phyloP scores from a whole-genome alignment of 2,113 vertebrate species.

The Tylochromis polylepis region DNA sequence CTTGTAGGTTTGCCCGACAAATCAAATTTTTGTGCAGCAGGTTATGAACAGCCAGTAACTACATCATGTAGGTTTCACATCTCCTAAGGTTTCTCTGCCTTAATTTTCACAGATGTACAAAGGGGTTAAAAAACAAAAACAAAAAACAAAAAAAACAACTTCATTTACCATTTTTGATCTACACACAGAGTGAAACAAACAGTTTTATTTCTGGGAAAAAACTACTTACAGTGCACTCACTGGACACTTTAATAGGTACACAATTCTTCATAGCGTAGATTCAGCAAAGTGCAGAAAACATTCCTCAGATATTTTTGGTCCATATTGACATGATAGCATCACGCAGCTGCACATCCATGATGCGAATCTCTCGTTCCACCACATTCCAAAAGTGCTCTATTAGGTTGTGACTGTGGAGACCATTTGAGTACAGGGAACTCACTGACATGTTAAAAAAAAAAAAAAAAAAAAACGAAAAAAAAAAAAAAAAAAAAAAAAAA shows the following conservation, averaged over 20 bases:
- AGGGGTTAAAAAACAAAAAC: no score
- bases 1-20: neutral
- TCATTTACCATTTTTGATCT: neutral
- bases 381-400: neutral
- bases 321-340: neutral
- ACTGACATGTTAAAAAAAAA: neutral
- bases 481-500: neutral
- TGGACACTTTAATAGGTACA: neutral
- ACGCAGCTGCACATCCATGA: neutral
- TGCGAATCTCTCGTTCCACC: neutral
- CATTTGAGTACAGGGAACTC: neutral
- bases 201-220: neutral
- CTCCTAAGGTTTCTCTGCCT: neutral
- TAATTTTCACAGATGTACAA: neutral
- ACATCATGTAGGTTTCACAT: neutral
- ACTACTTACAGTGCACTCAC: neutral
- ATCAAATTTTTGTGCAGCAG: neutral
- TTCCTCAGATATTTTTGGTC: neutral
- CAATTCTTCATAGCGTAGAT: neutral
- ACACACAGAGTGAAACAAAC: neutral
- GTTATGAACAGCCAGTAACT: neutral
- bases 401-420: neutral
- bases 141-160: no score
- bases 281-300: neutral
- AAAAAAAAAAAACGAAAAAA: neutral